Evolutionary conservation across 2,888 invertebrate species (phyloP), one percentile per base, ranked within the genome.

Genomic region (Leptothorax acervorum): DNA sequence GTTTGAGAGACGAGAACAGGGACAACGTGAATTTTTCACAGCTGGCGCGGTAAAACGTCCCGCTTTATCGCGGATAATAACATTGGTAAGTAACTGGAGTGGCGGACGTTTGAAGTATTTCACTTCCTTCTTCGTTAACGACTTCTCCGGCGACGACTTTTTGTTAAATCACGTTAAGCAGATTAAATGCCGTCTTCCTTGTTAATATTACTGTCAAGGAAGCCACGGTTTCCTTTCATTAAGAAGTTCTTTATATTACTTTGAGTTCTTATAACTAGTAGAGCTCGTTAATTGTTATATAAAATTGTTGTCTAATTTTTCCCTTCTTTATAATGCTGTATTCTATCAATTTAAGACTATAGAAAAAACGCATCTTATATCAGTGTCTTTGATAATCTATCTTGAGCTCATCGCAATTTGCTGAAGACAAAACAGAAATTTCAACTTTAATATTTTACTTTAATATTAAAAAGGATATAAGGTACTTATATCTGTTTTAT

Each of bases 131-230:
- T 66, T 66, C 78, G 63, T 63, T 82, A 82, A 82, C 82, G 78
- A 78, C 66, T 78, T 79, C 60, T 48, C 48, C 66, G 42, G 55
- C 76, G 23, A 65, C 76, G 63, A 48, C 65, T 66, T 76, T 78
- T 78, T 78, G 55, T 70, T 78, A 78, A 78, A 78, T 78, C 70
- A 78, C 78, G 70, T 78, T 78, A 78, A 78, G 70, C 70, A 78
- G 78, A 78, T 78, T 78, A 78, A 78, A 78, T 70, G 70, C 28
- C 53, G 53, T 78, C 78, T 55, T 53, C 53, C 70, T 70, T 78
- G 48, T 78, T 78, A 78, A 68, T 70, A 70, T 70, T 78, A 70
- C 42, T 55, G 31, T n/a, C n/a, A 6, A 55, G 42, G 12, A 66
- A 76, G 51, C 75, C 62, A n/a, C 53, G 66, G 15, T 42, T 55